Percentiles rank a stretch among this genome's conserved stretches.
Evolutionary conservation across 2,113 vertebrate genomes (phyloP).

Genomic region (Rhinopomastus cyanomelas): DNA sequence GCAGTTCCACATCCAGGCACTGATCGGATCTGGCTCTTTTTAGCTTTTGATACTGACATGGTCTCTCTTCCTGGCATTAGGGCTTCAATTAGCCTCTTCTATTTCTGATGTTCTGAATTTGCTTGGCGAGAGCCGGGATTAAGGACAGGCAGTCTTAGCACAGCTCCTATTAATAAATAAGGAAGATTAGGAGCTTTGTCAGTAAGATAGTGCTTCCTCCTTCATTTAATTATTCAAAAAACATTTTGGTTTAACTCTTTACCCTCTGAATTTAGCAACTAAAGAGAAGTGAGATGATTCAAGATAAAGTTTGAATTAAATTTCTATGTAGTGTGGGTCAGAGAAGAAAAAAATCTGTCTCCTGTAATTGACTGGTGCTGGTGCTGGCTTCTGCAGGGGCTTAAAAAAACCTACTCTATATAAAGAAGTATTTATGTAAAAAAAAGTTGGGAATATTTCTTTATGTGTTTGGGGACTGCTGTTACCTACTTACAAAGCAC

Average conservation of each 20-base stretch:
- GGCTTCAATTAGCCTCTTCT: conserved; percentile 61
- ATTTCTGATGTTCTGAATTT: conserved; percentile 51
- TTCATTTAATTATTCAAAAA: conserved; percentile 71
- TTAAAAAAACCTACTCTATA: conserved; percentile 6
- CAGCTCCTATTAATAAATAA: conserved; percentile 70
- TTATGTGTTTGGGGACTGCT: conserved; percentile 26
- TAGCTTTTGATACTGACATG: conserved; percentile 8
- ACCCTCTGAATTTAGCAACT: conserved; percentile 59
- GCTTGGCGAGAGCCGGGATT: conserved; percentile 53
- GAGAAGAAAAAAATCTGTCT: conserved; percentile 40
- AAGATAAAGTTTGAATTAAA: conserved; percentile 74
- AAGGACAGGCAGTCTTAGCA: conserved; percentile 60
- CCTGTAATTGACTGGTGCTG: neutral
- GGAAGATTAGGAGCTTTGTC: conserved; percentile 70
- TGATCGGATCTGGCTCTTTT: neutral
- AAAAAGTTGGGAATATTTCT: conserved; percentile 49
- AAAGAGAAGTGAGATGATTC: conserved; percentile 54
- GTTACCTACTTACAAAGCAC: conserved; percentile 39
- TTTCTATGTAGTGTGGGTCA: conserved; percentile 9
- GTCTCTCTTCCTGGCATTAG: conserved; percentile 27
- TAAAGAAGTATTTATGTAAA: conserved; percentile 50
- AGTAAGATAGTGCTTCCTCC: conserved; percentile 56
- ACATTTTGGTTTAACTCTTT: conserved; percentile 47
- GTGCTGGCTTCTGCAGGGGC: neutral
- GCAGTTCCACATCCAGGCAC: fast-evolving